These are phyloP conservation scores for Schizopygopsis pylzovi DNA, from an alignment of 2,797 vertebrate species.

Conservation along the genomic window DNA sequence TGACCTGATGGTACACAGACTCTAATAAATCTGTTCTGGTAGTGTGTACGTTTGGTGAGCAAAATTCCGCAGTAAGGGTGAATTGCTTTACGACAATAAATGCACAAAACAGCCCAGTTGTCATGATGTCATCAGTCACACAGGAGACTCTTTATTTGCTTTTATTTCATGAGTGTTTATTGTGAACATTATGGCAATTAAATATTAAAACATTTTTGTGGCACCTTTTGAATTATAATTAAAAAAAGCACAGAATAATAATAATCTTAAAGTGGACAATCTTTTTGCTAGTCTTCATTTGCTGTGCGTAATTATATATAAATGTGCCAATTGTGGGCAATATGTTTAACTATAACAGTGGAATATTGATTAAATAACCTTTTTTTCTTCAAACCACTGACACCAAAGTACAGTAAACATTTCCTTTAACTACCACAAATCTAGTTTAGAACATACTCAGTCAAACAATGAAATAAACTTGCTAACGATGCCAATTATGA, in stretches of 20 bases:
- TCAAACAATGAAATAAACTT: not conserved
- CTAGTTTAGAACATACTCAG: not conserved
- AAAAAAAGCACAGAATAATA: not conserved
- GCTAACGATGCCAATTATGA: not conserved
- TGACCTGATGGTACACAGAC: too few species aligned
- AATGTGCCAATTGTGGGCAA: not conserved
- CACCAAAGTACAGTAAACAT: too few species aligned
- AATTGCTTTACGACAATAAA: too few species aligned
- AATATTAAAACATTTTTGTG: constrained; percentile 7
- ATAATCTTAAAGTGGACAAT: not conserved
- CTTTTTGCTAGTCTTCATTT: not conserved
- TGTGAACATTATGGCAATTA: constrained; percentile 1
- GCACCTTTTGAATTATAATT: constrained; percentile 7
- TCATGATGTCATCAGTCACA: not conserved
- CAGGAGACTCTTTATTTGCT: not conserved
- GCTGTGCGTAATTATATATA: not conserved
- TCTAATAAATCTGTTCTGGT: too few species aligned
- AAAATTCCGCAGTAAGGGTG: too few species aligned
- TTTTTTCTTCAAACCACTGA: too few species aligned
- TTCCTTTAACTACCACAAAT: not conserved
- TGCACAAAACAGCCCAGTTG: too few species aligned
- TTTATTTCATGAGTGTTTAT: constrained; percentile 25
- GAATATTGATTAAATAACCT: not conserved
- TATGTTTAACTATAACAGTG: not conserved
- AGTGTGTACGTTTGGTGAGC: too few species aligned